Percentiles rank a stretch among this genome's conserved stretches.
These are phyloP conservation scores for Phyllotreta striolata DNA, from an alignment of 2,888 invertebrate species.

Conservation along the genomic window DNA sequence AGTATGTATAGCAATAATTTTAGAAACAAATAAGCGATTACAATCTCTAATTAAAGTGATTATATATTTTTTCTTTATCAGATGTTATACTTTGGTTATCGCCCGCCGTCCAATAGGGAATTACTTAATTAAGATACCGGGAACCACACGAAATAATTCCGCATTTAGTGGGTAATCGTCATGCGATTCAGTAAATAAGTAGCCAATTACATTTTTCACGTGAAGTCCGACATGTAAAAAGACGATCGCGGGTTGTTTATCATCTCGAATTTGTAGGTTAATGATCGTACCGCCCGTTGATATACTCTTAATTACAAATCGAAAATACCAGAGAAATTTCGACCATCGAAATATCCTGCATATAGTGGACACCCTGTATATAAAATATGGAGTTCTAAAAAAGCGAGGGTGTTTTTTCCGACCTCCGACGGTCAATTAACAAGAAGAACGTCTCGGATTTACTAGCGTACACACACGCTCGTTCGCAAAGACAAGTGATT, in stretches of 20 bases:
- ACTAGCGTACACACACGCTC: too few relatives aligned
- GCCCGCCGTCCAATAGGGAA: constrained; percentile 25
- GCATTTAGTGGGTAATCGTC: constrained; percentile 32
- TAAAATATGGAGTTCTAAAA: too few relatives aligned
- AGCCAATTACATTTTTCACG: constrained; percentile 30
- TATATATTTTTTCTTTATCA: constrained; percentile 21
- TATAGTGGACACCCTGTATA: too few relatives aligned
- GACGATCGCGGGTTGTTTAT: constrained; percentile 16
- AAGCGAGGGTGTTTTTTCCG: too few relatives aligned
- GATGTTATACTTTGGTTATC: constrained; percentile 25
- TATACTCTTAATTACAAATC: constrained; percentile 16
- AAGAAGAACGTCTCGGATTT: too few relatives aligned
- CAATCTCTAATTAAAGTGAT: constrained; percentile 30
- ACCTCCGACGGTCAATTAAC: too few relatives aligned
- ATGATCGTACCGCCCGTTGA: constrained; percentile 17
- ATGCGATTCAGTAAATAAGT: constrained; percentile 26
- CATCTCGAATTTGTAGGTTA: constrained; percentile 18
- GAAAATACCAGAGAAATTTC: too few relatives aligned
- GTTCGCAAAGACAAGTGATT: too few relatives aligned
- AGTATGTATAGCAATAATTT: constrained; percentile 7
- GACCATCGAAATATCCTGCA: too few relatives aligned
- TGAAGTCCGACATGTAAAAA: constrained; percentile 22
- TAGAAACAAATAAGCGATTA: constrained; percentile 22
- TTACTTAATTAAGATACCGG: constrained; percentile 29
- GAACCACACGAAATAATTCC: constrained; percentile 28